phyloP scores from a whole-genome alignment of 2,888 invertebrate species.

The Cryptus viduatorius region DNA sequence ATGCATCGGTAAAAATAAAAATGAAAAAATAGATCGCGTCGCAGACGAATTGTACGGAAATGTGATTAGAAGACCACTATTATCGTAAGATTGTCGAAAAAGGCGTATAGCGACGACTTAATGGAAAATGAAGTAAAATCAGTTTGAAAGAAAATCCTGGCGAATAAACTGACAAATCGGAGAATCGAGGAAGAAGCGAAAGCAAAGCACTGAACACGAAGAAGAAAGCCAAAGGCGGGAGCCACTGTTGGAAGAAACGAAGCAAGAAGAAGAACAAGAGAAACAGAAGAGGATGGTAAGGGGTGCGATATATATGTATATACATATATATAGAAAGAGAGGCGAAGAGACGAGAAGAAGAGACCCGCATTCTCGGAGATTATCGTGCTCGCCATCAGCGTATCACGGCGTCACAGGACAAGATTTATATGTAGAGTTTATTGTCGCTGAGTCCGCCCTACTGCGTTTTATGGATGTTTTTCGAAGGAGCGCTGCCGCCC shows the following conservation, averaged over 20 bases:
- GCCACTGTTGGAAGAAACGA: constrained; percentile 57
- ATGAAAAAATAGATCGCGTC: neutral
- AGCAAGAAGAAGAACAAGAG: constrained; percentile 63
- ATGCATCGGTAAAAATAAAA: neutral
- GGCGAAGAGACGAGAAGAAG: constrained; percentile 71
- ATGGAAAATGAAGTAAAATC: neutral
- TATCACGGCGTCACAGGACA: constrained; percentile 85
- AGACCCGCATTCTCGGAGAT: constrained; percentile 85
- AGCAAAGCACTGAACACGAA: constrained; percentile 65
- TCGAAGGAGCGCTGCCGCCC: constrained; percentile 85
- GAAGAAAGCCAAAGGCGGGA: constrained; percentile 67
- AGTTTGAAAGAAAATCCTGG: constrained; percentile 20
- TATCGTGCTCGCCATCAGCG: constrained; percentile 85
- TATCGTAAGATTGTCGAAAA: neutral
- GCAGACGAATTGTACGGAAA: neutral
- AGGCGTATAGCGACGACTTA: neutral
- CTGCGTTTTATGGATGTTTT: constrained; percentile 85
- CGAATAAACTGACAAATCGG: constrained; percentile 47
- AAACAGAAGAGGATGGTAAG: constrained; percentile 49
- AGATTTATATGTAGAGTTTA: constrained; percentile 85
- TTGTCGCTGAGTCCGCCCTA: constrained; percentile 85
- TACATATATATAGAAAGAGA: constrained; percentile 31
- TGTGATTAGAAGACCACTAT: neutral
- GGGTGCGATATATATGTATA: constrained; percentile 22
- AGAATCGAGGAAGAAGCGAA: constrained; percentile 59